Evolutionary conservation across 1,140 invertebrate genomes (phyloP).

Genomic region (Drosophila quadrilineata): DNA sequence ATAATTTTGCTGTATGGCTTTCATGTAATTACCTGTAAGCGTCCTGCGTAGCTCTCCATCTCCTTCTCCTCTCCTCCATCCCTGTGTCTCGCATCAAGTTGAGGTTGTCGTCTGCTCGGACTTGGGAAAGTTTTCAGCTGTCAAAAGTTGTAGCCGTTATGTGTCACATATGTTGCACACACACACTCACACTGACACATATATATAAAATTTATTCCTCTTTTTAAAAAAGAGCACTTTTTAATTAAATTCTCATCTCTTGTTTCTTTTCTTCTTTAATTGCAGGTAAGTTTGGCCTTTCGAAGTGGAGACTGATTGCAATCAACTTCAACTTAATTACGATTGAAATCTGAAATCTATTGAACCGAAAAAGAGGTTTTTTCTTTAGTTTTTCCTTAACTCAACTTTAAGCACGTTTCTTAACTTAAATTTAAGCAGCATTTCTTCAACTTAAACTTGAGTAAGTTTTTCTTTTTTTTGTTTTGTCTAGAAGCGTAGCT

Average conservation of each 20-base stretch:
- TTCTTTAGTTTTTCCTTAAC: no score
- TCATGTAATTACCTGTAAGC: slow-evolving; percentile 66
- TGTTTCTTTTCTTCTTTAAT: slow-evolving; percentile 34
- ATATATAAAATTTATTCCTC: not conserved
- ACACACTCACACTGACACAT: not conserved
- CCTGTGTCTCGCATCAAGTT: slow-evolving; percentile 3
- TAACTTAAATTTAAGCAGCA: not conserved
- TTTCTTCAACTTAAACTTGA: not conserved
- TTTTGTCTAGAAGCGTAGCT: no score
- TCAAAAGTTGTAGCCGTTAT: slow-evolving; percentile 34
- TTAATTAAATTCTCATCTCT: slow-evolving; percentile 44
- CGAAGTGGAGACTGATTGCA: not conserved
- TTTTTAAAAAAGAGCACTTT: no score
- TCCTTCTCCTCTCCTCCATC: no score
- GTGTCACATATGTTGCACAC: slow-evolving; percentile 1
- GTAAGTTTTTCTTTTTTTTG: no score
- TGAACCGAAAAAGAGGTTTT: no score
- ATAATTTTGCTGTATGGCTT: slow-evolving; percentile 72
- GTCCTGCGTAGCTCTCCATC: no score
- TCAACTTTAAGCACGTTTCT: no score
- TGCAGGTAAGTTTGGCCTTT: slow-evolving; percentile 57
- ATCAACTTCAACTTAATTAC: not conserved
- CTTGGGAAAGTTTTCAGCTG: slow-evolving; percentile 63
- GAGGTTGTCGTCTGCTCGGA: not conserved
- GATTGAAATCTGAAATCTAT: not conserved